phyloP scores from a whole-genome alignment of 2,888 invertebrate genomes.

The Xestia rhomboidea region DNA sequence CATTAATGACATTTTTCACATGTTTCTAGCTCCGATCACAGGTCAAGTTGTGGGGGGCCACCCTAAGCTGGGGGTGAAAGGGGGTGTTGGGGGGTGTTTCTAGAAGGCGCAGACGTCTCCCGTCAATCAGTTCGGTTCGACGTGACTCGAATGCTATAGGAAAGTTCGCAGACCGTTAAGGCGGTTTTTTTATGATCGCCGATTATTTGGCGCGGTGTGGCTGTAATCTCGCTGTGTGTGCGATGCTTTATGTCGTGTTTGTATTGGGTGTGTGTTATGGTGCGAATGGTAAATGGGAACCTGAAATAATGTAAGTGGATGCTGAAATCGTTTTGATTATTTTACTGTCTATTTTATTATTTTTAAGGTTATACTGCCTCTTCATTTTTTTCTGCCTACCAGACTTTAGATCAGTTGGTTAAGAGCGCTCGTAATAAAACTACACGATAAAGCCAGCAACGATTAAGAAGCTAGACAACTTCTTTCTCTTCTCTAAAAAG shows the following conservation, averaged over 20 bases:
- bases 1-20: slow-evolving; percentile 90
- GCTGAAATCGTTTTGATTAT: not conserved
- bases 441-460: not conserved
- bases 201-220: slow-evolving; percentile 76
- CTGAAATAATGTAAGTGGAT: slow-evolving; percentile 16
- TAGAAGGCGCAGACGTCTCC: slow-evolving; percentile 87
- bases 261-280: slow-evolving; percentile 56
- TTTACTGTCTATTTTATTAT: not conserved
- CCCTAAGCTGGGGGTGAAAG: slow-evolving; percentile 58
- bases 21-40: slow-evolving; percentile 85
- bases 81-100: slow-evolving; percentile 62
- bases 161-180: slow-evolving; percentile 77
- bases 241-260: slow-evolving; percentile 63
- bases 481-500: not conserved
- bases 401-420: not conserved
- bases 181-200: slow-evolving; percentile 81
- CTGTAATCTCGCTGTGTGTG: slow-evolving; percentile 72
- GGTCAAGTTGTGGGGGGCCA: slow-evolving; percentile 79
- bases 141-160: slow-evolving; percentile 86
- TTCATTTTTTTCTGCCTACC: not conserved
- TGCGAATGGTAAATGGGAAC: slow-evolving; percentile 17
- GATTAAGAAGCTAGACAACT: not conserved
- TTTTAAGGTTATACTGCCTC: not conserved
- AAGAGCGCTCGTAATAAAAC: not conserved
- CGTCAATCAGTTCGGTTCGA: slow-evolving; percentile 89